These are phyloP conservation scores for Cairina moschata DNA, from an alignment of 2,113 vertebrate species.

Conservation along the genomic window DNA sequence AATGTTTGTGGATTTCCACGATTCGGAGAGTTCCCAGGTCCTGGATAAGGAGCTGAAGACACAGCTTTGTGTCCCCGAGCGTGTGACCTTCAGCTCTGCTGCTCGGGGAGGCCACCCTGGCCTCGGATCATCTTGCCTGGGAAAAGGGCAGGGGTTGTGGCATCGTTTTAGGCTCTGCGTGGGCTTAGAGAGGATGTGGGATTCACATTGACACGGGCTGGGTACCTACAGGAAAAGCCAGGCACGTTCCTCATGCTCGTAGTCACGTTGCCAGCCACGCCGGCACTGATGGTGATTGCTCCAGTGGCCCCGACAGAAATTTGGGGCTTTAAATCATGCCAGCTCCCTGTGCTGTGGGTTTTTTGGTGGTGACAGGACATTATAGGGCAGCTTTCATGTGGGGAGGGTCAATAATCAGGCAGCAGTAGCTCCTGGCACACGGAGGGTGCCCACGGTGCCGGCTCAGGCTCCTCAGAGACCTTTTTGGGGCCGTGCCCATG, in stretches of 20 bases:
- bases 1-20: not conserved
- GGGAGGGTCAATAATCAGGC: not conserved
- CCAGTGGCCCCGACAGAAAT: not conserved
- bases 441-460: not conserved
- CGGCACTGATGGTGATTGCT: not conserved
- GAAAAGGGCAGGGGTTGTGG: not conserved
- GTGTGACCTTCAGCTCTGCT: not conserved
- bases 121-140: not conserved
- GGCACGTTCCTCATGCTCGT: not conserved
- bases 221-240: not conserved
- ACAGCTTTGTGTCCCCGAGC: not conserved
- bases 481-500: not conserved
- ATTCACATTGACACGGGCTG: not conserved
- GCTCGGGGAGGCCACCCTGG: not conserved
- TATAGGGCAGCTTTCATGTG: too few species aligned
- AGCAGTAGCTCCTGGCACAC: not conserved
- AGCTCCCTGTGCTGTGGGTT: accelerated
- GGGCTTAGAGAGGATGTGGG: not conserved
- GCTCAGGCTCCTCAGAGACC: not conserved
- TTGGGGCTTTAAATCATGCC: accelerated
- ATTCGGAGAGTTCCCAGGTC: not conserved
- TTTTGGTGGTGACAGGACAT: not conserved
- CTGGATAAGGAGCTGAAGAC: not conserved
- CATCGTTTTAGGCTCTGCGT: accelerated
- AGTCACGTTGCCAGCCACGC: not conserved